These are phyloP conservation scores for Laticauda laticaudata DNA, from an alignment of 2,113 vertebrate species.

Conservation along the genomic window DNA sequence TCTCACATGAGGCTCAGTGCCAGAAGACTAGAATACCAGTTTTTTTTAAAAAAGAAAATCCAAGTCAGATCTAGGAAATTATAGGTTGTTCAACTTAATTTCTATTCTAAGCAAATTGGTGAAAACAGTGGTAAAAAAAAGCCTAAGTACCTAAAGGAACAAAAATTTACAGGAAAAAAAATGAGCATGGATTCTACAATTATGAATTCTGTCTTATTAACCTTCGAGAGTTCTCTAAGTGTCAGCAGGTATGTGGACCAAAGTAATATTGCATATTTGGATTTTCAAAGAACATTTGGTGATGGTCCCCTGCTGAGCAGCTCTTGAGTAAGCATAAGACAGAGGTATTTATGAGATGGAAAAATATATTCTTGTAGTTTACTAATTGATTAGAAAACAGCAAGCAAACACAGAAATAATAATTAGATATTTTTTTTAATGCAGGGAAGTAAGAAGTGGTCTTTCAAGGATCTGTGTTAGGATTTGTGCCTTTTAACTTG, in stretches of 20 bases:
- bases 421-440: neutral
- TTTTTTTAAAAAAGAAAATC: neutral
- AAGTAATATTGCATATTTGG: neutral
- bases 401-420: neutral
- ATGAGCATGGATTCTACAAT: neutral
- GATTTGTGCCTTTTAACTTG: neutral
- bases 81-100: neutral
- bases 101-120: neutral
- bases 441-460: neutral
- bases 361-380: neutral
- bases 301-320: neutral
- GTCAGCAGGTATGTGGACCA: neutral
- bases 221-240: neutral
- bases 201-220: neutral
- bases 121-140: neutral
- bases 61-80: neutral
- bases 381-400: neutral
- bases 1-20: neutral
- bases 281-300: neutral
- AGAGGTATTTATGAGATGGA: neutral
- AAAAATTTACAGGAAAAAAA: neutral
- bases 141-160: neutral
- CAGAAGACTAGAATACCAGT: neutral
- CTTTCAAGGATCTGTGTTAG: neutral
- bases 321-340: neutral